A percentile compares a stretch with the other conserved stretches of the same genome.
Conservation (phyloP, 92 coral and sea anemone genomes). For the Ricordea florida region DNA sequence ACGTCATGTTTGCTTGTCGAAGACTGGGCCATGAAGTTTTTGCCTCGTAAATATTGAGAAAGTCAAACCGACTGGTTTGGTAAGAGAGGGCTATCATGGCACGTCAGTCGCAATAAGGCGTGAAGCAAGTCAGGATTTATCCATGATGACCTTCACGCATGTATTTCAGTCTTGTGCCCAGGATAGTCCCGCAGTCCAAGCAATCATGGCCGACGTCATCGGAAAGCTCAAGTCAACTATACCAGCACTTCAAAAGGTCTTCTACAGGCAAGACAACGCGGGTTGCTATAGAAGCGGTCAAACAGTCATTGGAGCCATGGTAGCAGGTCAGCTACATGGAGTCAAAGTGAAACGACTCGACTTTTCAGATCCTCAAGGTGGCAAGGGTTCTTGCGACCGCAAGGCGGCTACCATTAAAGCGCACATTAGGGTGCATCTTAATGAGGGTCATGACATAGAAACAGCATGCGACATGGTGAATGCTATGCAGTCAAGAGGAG, state of each 20-base stretch:
- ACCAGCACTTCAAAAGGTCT: conserved; percentile 40
- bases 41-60: conserved; percentile 47
- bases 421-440: conserved; percentile 13
- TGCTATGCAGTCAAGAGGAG: conserved; percentile 38
- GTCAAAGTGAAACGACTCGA: conserved; percentile 38
- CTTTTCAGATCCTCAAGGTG: conserved; percentile 63
- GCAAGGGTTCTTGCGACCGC: conserved; percentile 64
- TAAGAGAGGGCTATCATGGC: conserved; percentile 57
- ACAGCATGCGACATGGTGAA: conserved; percentile 28
- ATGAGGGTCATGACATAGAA: conserved; percentile 50
- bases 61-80: conserved; percentile 59
- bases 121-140: background rate
- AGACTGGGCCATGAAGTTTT: conserved; percentile 59
- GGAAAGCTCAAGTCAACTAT: conserved; percentile 1
- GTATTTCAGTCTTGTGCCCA: conserved; percentile 30
- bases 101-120: conserved; percentile 35
- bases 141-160: conserved; percentile 43
- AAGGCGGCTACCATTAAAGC: conserved; percentile 46
- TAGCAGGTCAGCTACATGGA: conserved; percentile 42
- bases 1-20: background rate
- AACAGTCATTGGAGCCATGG: conserved; percentile 50
- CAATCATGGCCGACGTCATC: conserved; percentile 34
- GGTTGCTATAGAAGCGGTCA: conserved; percentile 39
- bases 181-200: conserved; percentile 31
- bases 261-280: conserved; percentile 48